Base-by-base conservation (phyloP, 2,113 vertebrate genomes). In the Sinocyclocheilus grahami region DNA sequence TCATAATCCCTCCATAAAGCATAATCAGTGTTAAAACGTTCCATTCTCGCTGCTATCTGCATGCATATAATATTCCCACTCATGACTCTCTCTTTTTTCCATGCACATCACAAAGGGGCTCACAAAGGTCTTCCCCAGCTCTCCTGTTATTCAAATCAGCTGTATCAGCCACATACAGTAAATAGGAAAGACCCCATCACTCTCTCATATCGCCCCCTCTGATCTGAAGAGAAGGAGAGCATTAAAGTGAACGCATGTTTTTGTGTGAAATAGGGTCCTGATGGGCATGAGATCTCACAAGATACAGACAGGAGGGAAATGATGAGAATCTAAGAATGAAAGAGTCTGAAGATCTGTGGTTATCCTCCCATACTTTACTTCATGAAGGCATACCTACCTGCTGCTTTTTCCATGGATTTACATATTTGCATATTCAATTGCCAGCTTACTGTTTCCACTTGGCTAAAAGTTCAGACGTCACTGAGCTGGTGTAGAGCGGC, bases 141-240 rank as follows among this genome's bases (percentile, higher is more conserved):
- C 20, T 86, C 11, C 5, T 51, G 46, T 63, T 89, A 86, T 86
- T 84, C n/a, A 86, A 55, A 88, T 84, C 51, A 81, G 18, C 76
- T 69, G 81, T 60, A 63, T 33, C 46, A 79, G 20, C 22, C 20
- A 24, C 60, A 30, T 13, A 53, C 22, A 71, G 75, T 71, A 12
- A 10, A 30, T 74, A 74, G 88, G 88, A 89, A 89, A 89, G 88
- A 87, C 82, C 88, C 87, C 46, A 85, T 86, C 88, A 85, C 37
- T 53, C 22, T 12, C 58, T 60, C 58, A 51, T 8, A 5, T 30
- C n/a, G 1, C 75, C 79, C 72, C 53, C 74, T 78, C 16, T 27
- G 20, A 4, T 82, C n/a, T 69, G n/a, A 77, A 63, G 16, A 33
- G 18, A 74, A 22, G 24, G 27, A 13, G n/a, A 55, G 9, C 55